These are phyloP conservation scores for Callithrix jacchus DNA, from an alignment of 2,113 vertebrate genomes.

Conservation along the genomic window DNA sequence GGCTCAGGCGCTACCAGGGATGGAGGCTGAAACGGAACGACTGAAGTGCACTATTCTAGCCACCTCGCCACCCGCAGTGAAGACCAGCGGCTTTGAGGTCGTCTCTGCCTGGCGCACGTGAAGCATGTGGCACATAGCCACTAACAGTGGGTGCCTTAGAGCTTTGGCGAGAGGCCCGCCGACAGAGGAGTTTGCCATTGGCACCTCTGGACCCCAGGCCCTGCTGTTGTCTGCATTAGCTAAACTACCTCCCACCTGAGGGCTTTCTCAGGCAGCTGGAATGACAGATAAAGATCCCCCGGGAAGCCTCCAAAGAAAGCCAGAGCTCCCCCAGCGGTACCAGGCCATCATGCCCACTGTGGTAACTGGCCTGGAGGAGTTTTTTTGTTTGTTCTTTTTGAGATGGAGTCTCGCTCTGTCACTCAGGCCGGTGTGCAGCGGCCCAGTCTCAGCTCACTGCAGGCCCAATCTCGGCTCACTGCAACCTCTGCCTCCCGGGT, in stretches of 20 bases:
- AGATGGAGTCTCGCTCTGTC: no score
- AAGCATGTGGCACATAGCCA: background rate
- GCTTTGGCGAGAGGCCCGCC: background rate
- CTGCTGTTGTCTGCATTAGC: background rate
- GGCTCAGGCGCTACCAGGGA: no score
- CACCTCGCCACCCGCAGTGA: background rate
- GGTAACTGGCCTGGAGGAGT: background rate
- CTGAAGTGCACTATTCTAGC: background rate
- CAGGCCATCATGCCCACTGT: background rate
- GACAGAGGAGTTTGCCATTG: background rate
- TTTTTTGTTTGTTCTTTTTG: no score
- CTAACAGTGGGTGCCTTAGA: background rate
- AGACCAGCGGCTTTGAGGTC: background rate
- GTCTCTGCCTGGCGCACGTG: background rate
- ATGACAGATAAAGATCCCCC: background rate
- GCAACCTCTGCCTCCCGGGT: no score
- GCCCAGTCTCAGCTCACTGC: no score
- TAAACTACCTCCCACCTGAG: background rate
- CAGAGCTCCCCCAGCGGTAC: no score
- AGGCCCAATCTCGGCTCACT: no score
- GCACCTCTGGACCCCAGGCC: no score
- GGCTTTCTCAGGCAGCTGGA: background rate
- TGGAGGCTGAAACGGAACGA: background rate
- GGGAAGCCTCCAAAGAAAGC: background rate
- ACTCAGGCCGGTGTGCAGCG: no score